Evolutionary conservation across 2,888 invertebrate genomes (phyloP), one percentile per base, ranked within the genome.

Genomic region (Trachelus iudaicus): DNA sequence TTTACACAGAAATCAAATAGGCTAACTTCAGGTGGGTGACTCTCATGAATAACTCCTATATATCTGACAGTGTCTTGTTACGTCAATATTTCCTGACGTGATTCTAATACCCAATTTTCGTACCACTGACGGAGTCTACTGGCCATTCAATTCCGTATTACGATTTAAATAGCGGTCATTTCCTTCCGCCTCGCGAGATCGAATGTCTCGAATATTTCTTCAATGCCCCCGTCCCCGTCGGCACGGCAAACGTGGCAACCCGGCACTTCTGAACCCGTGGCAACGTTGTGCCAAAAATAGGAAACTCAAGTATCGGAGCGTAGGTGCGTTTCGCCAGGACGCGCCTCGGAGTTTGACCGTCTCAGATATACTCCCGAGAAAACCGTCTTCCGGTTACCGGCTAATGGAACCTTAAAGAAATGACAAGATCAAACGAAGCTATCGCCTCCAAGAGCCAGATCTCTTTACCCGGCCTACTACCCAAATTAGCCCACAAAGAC

Each of bases 211-310:
- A 34, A 12, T 33, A 33, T 71, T 71, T 34, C 71, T 71, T 12
- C 31, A 33, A 31, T 33, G 34, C 12, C 31, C 30, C 71, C 30
- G 30, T 33, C 71, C 71, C 3, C 23, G 1, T 12, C 31, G 11
- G 31, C 23, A 56, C 23, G 56, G 9, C 56, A 23, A 71, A 71
- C 71, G 71, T 71, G 34, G 71, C 71, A 71, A 34, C 71, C 71
- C 3, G 31, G 31, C 31, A 30, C 74, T 34, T 56, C 56, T 56
- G 56, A 56, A 74, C 35, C 74, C n/a, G 34, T 74, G 80, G 78
- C 81, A 81, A 79, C 80, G 81, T 79, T 78, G 81, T 77, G 80
- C 83, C 83, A 79, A 81, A 83, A 83, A 83, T 83, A 83, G 82
- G 78, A 71, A 69, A 80, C 76, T 78, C 79, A 76, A 69, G 79